Base-by-base conservation (phyloP, 2,113 vertebrate genomes). In the Callopanchax toddi region DNA sequence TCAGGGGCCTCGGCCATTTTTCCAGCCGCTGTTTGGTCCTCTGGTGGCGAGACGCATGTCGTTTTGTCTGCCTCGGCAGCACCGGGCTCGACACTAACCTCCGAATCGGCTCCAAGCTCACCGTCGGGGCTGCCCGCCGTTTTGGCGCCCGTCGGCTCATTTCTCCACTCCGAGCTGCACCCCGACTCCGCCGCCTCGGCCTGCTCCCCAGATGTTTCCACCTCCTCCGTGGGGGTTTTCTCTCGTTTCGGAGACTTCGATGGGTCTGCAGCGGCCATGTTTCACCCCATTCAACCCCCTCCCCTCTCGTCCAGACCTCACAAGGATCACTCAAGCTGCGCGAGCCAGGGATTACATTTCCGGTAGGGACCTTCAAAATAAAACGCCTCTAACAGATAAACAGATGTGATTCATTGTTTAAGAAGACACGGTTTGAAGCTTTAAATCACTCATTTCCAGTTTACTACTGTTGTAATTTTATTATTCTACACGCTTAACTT, bases 251-350 rank as follows among this genome's bases (percentile, higher is more conserved):
- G 79, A 76, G 81, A 79, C 60, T 86, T 88, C 61, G 87, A 58
- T 51, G 82, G 79, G 80, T 87, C 77, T 81, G 82, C 82, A 83
- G 87, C 86, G 60, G 91, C 91, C 92, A 93, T 93, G 67, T 93
- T 93, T 88, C 82, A 74, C 84, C 36, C 85, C 81, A 86, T 86
- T 79, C 76, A 86, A 76, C 86, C 74, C 75, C 78, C 73, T 71
- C 42, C 42, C 42, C 42, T 44, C 42, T 4, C 65, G 74, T 66
- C 86, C 78, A 76, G 60, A 62, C 60, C 74, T 46, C 67, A 78
- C 64, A 46, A 42, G 58, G 58, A 72, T 78, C 79, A 66, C 51
- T 37, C 36, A 37, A 37, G 69, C 56, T 18, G 17, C 9, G 42
- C n/a, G 54, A 74, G 34, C 58, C 64, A 76, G 55, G 52, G 60